Evolutionary conservation across 2,888 invertebrate genomes (phyloP).

Genomic region (Ctena decussata): DNA sequence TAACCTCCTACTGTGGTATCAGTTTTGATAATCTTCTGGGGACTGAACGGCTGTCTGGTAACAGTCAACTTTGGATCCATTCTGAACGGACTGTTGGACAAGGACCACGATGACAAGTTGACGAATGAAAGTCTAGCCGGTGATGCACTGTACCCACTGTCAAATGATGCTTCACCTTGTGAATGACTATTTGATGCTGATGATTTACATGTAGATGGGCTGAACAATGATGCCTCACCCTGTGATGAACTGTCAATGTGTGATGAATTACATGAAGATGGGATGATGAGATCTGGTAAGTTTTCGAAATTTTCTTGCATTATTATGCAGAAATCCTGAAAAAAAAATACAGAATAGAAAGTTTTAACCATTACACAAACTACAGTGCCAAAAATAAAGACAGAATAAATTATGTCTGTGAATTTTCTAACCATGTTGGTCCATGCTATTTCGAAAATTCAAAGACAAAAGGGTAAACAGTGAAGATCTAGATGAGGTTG

Average conservation of each 20-base stretch:
- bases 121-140: constrained; percentile 14
- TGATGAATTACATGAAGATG: not conserved
- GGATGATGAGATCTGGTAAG: not conserved
- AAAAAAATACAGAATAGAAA: no score
- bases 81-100: not conserved
- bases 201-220: not conserved
- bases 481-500: no score
- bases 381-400: no score
- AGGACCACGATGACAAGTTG: not conserved
- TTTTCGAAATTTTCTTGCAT: not conserved
- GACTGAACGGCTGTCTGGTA: not conserved
- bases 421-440: no score
- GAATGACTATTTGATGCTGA: not conserved
- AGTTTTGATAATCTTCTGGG: constrained; percentile 21
- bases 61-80: not conserved
- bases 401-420: no score
- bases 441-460: no score
- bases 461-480: no score
- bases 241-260: no score
- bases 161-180: constrained; percentile 64
- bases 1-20: constrained; percentile 20
- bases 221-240: not conserved
- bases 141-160: constrained; percentile 73
- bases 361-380: no score
- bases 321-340: not conserved